Percentiles rank a stretch among this genome's conserved stretches.
Conservation (phyloP, 2,797 vertebrate species). For the Mionectes olivaceus region DNA sequence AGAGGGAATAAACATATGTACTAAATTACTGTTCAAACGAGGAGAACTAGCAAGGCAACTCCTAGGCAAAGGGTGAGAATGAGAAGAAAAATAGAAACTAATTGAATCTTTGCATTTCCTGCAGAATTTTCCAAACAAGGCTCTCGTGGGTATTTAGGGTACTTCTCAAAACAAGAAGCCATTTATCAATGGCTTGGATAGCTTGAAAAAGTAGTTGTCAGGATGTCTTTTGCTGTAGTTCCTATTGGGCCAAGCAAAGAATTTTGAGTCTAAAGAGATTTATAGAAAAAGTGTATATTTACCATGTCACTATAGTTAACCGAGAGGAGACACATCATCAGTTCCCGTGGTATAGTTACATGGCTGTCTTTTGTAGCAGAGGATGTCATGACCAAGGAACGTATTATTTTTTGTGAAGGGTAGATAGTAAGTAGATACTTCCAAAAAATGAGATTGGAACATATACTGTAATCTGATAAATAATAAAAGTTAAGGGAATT, state of each 20-base stretch:
- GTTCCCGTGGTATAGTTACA: background rate
- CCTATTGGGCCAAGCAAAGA: background rate
- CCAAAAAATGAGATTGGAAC: background rate
- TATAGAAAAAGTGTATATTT: background rate
- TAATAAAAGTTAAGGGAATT: background rate
- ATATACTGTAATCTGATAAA: background rate
- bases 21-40: conserved; percentile 41
- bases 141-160: background rate
- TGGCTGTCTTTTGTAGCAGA: background rate
- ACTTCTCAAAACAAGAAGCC: background rate
- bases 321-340: background rate
- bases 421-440: background rate
- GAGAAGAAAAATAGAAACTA: background rate
- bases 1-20: conserved; percentile 62
- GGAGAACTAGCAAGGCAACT: background rate
- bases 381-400: background rate
- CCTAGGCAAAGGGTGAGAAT: background rate
- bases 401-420: background rate
- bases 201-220: background rate
- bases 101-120: background rate
- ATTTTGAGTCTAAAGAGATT: background rate
- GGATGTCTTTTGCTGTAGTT: background rate
- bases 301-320: background rate
- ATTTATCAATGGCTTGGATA: background rate
- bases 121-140: background rate